Evolutionary conservation across 2,113 vertebrate genomes (phyloP).

Genomic region (Ophthalmolycus amberensis): DNA sequence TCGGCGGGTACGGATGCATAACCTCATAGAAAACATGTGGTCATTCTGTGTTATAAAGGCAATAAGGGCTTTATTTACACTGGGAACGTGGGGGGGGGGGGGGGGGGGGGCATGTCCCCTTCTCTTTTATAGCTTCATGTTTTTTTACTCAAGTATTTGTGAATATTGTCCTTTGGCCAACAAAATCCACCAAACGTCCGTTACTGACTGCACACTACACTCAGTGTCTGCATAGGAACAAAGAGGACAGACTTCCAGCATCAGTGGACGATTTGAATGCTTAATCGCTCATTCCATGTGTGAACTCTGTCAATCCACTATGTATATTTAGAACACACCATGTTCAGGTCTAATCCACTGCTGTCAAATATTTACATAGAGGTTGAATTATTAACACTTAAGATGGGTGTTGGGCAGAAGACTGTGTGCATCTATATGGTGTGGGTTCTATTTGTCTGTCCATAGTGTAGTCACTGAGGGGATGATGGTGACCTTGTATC

Average conservation of each 20-base stretch:
- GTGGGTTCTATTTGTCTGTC: neutral
- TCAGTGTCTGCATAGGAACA: neutral
- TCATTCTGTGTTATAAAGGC: neutral
- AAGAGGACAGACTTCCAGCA: neutral
- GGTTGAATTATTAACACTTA: slow-evolving; percentile 46
- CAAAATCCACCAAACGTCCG: neutral
- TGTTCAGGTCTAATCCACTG: slow-evolving; percentile 1
- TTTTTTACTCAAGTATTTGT: neutral
- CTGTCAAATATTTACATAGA: slow-evolving; percentile 44
- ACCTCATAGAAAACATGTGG: too few relatives aligned
- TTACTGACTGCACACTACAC: neutral
- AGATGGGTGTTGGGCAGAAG: neutral
- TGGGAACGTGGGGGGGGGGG: too few relatives aligned
- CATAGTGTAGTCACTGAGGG: neutral
- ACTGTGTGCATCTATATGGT: neutral
- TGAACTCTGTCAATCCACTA: neutral
- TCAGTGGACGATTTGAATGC: neutral
- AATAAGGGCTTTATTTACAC: neutral
- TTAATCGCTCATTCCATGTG: neutral
- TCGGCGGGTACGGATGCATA: neutral
- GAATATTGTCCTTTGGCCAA: neutral
- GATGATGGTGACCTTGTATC: neutral
- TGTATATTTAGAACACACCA: slow-evolving; percentile 20
- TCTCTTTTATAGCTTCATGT: neutral
- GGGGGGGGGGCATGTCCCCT: neutral